Evolutionary conservation across 2,113 vertebrate species (phyloP).

Genomic region (Chionis minor): DNA sequence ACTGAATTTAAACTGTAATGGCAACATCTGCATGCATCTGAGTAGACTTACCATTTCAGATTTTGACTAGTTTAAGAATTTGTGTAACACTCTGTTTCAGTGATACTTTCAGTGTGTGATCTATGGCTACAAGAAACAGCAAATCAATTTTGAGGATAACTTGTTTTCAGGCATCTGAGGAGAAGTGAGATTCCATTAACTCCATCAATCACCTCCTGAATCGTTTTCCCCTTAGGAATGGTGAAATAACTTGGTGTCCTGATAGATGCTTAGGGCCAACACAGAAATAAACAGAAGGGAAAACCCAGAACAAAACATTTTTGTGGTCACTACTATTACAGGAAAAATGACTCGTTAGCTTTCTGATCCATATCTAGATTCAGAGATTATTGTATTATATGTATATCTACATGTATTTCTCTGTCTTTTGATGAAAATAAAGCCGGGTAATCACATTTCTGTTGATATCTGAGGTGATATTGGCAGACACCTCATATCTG

Average conservation of each 20-base stretch:
- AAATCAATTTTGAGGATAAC: constrained; percentile 62
- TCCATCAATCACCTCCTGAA: constrained; percentile 54
- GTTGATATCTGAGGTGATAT: not conserved
- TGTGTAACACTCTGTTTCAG: not conserved
- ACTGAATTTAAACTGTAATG: not conserved
- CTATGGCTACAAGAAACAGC: constrained; percentile 51
- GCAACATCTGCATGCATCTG: not conserved
- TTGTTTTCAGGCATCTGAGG: constrained; percentile 54
- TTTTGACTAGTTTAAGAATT: constrained; percentile 1
- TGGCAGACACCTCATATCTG: not conserved
- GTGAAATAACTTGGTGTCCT: constrained; percentile 53
- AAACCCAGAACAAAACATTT: constrained; percentile 19
- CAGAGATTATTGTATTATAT: not conserved
- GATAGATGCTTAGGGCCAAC: constrained; percentile 30
- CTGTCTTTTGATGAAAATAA: not conserved
- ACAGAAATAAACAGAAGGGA: constrained; percentile 39
- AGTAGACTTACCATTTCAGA: not conserved
- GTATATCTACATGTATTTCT: not conserved
- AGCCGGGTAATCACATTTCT: not conserved
- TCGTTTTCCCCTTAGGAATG: constrained; percentile 37
- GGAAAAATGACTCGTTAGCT: not conserved
- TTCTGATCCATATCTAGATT: not conserved
- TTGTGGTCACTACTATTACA: not conserved
- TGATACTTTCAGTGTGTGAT: constrained; percentile 31
- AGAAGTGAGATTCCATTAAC: constrained; percentile 57